Conservation (phyloP, 2,888 invertebrate species). For the Ceraclea dissimilis region DNA sequence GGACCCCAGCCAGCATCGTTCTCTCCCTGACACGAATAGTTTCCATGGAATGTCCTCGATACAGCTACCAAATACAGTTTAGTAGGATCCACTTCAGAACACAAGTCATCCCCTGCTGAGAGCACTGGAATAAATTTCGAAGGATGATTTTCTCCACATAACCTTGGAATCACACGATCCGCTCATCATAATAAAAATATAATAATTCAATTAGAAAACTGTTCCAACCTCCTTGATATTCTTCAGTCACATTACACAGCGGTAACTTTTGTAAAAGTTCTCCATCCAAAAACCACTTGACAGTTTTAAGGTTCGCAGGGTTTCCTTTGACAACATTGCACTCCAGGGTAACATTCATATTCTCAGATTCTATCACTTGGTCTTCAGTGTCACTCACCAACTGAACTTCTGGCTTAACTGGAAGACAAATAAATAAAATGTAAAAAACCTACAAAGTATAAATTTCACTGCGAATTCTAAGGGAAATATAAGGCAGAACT, state of each 20-base stretch:
- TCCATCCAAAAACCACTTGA: constrained; percentile 82
- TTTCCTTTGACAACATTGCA: constrained; percentile 77
- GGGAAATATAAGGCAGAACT: constrained; percentile 30
- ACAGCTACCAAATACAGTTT: constrained; percentile 77
- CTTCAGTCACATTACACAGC: constrained; percentile 56
- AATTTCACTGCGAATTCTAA: not conserved
- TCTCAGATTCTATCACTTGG: constrained; percentile 71
- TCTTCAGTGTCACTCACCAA: constrained; percentile 67
- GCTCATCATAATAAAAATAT: no score
- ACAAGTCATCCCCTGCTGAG: constrained; percentile 38
- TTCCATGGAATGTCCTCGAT: constrained; percentile 82
- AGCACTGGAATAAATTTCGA: constrained; percentile 4
- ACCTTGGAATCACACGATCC: no score
- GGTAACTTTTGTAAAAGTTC: constrained; percentile 77
- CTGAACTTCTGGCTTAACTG: constrained; percentile 72
- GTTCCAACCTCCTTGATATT: constrained; percentile 11
- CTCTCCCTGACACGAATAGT: constrained; percentile 86
- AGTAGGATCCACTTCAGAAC: constrained; percentile 81
- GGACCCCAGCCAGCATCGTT: constrained; percentile 86
- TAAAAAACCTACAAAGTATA: no score
- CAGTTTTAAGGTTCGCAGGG: constrained; percentile 63
- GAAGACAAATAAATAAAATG: not conserved
- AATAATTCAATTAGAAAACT: no score
- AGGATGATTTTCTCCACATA: no score
- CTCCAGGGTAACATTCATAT: constrained; percentile 70